Evolutionary conservation across 2,113 vertebrate species (phyloP), one percentile per base, ranked within the genome.

Genomic region (Silurus meridionalis): DNA sequence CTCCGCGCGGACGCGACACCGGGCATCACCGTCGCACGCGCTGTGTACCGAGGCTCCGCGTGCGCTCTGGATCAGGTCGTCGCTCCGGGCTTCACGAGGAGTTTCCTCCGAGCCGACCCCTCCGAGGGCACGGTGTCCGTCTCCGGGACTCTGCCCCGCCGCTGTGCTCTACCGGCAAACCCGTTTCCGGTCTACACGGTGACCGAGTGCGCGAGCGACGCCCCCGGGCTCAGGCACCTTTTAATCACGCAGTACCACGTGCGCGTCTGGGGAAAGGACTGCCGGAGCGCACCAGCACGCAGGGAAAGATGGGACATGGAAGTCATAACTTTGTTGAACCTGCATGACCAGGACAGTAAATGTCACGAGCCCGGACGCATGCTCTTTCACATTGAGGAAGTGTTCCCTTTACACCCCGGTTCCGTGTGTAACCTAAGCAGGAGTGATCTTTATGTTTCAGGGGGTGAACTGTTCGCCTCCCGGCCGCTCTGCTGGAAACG

Each of bases 41-140:
- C 78, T 9, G 78, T 17, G 5, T 19, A 89, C 83, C 87, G 84
- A 4, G 89, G 91, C 90, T 91, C 92, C 0, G 87, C 85, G 50
- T 96, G 95, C 64, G 60, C 86, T 57, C 66, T 95, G 92, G 91
- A 94, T 84, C 93, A 95, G 92, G 93, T 96, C 0, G 91, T 95
- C n/a, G 89, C 92, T 75, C 94, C 95, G 0, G 88, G 37, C 71
- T 94, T 93, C 89, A 84, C 93, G 0, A 58, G 89, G 82, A 89
- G 84, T 25, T 95, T 94, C 3, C 58, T 95, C 85, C 88, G 90
- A 46, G 90, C 91, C 0, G 92, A 95, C 89, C 52, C 90, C 7
- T 87, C 88, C 0, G 88, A 86, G 60, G 94, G 94, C 6, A 53
- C 82, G 0, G 92, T 95, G 82, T 90, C 91, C 10, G 83, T 94